Base-by-base conservation (phyloP, 2,888 invertebrate genomes). In the Campoplex capitator region DNA sequence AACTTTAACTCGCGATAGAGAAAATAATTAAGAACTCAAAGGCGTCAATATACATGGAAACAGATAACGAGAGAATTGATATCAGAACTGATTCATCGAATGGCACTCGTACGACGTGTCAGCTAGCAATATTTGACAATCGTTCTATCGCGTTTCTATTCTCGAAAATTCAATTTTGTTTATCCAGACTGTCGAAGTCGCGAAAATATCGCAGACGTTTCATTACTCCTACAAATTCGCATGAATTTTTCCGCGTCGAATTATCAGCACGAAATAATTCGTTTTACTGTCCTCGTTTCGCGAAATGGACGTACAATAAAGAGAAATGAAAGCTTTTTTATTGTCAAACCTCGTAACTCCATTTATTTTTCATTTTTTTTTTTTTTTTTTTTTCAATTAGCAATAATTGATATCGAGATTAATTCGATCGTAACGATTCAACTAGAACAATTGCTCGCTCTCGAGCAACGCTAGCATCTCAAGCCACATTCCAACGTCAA, bases 401-500 rank as follows among this genome's bases (percentile, higher is more conserved):
- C 68, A 62, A 80, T 84, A 71, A 80, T 84, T 84, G 62, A 70
- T 54, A 71, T 8, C 6, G 65, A 51, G 62, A 54, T 77, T 62
- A 48, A 35, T 71, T 62, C 48, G 23, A 23, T 38, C 28, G 74
- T 35, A 42, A 4, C 71, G 48, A 70, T 80, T 83, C 75, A 80
- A 77, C 76, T 73, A 67, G 70, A 67, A 77, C 79, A 70, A 75
- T 74, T 82, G 78, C 42, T 74, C 56, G 56, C 16, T 76, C 67
- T 71, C 76, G 79, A 79, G 77, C 38, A 58, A 35, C 58, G 74
- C 62, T 51, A 35, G 70, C 58, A 45, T 79, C 54, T n/a, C 51
- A 38, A 74, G 68, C 74, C 48, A 58, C 58, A 84, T 71, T 80
- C 74, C 62, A 62, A 56, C 79, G 38, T 77, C 75, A 67, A 86